Evolutionary conservation across 2,797 vertebrate species (phyloP).

Genomic region (Pyrocephalus nanus): DNA sequence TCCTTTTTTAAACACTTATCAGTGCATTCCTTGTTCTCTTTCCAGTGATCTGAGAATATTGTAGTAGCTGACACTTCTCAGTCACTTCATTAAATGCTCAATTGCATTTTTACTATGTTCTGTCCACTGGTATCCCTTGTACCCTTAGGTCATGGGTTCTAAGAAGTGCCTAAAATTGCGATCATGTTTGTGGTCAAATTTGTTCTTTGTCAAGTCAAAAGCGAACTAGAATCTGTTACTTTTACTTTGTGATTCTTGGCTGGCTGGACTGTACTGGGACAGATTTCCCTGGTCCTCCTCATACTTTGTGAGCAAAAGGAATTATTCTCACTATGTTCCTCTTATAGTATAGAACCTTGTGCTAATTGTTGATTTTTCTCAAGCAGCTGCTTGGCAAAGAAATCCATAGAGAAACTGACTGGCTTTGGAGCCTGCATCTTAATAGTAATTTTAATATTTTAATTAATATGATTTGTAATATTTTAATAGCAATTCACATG

Average conservation of each 20-base stretch:
- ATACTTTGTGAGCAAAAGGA: not conserved
- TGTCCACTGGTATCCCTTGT: not conserved
- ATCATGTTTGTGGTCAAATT: not conserved
- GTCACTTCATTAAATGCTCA: not conserved
- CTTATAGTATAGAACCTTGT: not conserved
- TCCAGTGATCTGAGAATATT: not conserved
- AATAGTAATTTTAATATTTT: not conserved
- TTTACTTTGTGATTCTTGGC: not conserved
- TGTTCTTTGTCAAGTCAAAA: not conserved
- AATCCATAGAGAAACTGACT: not conserved
- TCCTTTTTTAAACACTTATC: not conserved
- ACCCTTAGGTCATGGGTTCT: not conserved
- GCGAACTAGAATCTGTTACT: not conserved
- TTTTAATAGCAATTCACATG: not conserved
- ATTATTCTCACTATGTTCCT: not conserved
- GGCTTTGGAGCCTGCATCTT: not conserved
- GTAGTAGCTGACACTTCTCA: not conserved
- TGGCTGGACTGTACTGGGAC: not conserved
- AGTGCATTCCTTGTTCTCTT: not conserved
- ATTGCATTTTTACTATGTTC: not conserved
- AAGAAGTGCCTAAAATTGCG: not conserved
- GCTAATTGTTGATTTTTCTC: not conserved
- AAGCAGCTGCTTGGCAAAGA: not conserved
- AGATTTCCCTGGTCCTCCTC: not conserved
- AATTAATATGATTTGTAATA: not conserved